Conservation (phyloP, 2,113 vertebrate genomes). For the Cyrtonyx montezumae region DNA sequence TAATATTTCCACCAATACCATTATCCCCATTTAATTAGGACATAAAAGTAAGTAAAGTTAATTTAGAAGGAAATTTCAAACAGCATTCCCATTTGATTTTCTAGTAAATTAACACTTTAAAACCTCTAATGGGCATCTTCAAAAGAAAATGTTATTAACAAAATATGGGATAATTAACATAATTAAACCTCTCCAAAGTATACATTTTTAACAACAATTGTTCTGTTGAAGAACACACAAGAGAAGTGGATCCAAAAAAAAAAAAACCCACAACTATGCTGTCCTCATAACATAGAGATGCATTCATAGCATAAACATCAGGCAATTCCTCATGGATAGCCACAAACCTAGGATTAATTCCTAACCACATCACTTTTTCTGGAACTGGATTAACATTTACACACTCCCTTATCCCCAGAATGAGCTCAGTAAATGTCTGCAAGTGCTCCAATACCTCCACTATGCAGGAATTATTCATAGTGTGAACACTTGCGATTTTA, state of each 20-base stretch:
- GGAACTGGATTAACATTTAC: conserved; percentile 34
- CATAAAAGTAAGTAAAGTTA: conserved; percentile 77
- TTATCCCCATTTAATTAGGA: conserved; percentile 67
- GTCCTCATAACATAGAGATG: background rate
- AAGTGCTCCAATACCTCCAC: background rate
- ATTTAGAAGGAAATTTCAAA: conserved; percentile 77
- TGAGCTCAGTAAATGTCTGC: background rate
- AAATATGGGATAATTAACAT: conserved; percentile 76
- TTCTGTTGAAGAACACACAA: conserved; percentile 52
- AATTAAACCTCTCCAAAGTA: conserved; percentile 68
- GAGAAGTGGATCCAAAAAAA: conserved; percentile 27
- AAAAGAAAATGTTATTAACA: conserved; percentile 77
- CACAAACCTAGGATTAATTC: conserved; percentile 27
- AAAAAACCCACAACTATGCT: conserved; percentile 5
- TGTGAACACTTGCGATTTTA: background rate
- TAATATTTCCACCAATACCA: conserved; percentile 70
- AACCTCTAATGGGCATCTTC: conserved; percentile 73
- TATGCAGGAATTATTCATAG: conserved; percentile 6
- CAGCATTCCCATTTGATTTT: conserved; percentile 69
- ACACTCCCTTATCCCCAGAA: background rate
- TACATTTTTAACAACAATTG: conserved; percentile 39
- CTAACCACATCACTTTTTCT: conserved; percentile 36
- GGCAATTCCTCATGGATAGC: conserved; percentile 38
- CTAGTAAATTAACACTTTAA: conserved; percentile 75
- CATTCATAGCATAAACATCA: conserved; percentile 21